Evolutionary conservation across 1,140 invertebrate species (phyloP).

Genomic region (Apis cerana): DNA sequence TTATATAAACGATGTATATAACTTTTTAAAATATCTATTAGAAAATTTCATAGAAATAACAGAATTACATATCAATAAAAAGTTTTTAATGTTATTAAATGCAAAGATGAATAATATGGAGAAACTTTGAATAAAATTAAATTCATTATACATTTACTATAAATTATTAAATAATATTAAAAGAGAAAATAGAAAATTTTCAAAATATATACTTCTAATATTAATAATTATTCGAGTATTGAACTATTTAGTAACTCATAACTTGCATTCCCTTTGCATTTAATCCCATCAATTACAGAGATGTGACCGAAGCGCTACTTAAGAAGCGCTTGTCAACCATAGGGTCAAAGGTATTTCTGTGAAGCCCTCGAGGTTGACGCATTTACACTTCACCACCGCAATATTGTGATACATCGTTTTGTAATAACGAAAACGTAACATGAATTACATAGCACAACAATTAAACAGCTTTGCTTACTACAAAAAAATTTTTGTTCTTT

Average conservation of each 20-base stretch:
- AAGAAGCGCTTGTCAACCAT: conserved; percentile 5
- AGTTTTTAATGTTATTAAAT: conserved; percentile 1
- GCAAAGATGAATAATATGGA: background rate
- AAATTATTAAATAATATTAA: background rate
- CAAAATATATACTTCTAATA: background rate
- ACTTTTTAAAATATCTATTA: background rate
- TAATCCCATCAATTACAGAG: conserved; percentile 36
- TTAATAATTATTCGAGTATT: background rate
- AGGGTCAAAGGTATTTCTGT: conserved; percentile 9
- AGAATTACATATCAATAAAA: background rate
- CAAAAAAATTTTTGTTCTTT: background rate
- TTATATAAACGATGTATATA: background rate
- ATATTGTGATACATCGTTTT: conserved; percentile 1
- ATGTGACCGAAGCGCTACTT: background rate
- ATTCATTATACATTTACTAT: background rate
- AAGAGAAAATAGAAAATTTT: background rate
- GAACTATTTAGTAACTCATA: background rate
- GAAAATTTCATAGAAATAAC: conserved; percentile 6
- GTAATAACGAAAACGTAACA: conserved; percentile 8
- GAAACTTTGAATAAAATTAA: background rate
- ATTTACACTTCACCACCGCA: background rate
- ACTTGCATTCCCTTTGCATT: conserved; percentile 26
- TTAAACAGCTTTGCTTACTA: background rate
- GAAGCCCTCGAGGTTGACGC: conserved; percentile 17
- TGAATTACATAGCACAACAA: background rate